Conservation (phyloP, 2,888 invertebrate genomes). For the Orgyia antiqua region DNA sequence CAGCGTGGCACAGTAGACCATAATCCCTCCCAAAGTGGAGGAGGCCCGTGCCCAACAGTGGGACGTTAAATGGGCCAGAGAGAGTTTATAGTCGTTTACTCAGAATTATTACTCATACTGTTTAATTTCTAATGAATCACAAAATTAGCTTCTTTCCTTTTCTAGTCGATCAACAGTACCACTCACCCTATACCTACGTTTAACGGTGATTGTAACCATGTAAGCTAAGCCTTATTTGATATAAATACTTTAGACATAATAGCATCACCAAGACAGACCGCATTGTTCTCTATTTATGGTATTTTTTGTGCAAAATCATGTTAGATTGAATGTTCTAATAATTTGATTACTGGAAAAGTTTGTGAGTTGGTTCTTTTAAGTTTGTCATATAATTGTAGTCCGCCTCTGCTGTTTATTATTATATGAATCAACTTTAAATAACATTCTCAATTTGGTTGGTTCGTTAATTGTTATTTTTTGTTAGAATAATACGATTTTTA, state of each 20-base stretch:
- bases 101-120: too few species aligned
- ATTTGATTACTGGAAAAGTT: constrained; percentile 13
- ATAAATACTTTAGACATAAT: constrained; percentile 27
- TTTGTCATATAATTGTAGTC: constrained; percentile 11
- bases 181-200: constrained; percentile 13
- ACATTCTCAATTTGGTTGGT: too few species aligned
- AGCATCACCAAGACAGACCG: constrained; percentile 17
- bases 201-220: constrained; percentile 25
- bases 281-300: constrained; percentile 24
- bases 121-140: too few species aligned
- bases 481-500: too few species aligned
- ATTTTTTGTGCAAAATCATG: constrained; percentile 15
- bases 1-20: too few species aligned
- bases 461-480: too few species aligned
- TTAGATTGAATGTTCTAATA: constrained; percentile 15
- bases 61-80: too few species aligned
- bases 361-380: constrained; percentile 15
- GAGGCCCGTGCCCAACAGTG: too few species aligned
- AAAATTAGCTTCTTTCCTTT: too few species aligned
- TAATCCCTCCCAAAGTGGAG: too few species aligned
- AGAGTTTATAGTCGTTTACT: too few species aligned
- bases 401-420: constrained; percentile 6
- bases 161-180: constrained; percentile 2
- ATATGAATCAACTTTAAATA: too few species aligned
- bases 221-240: constrained; percentile 23